Evolutionary conservation across 1,140 invertebrate species (phyloP), one percentile per base, ranked within the genome.

Genomic region (Meloidogyne floridensis): DNA sequence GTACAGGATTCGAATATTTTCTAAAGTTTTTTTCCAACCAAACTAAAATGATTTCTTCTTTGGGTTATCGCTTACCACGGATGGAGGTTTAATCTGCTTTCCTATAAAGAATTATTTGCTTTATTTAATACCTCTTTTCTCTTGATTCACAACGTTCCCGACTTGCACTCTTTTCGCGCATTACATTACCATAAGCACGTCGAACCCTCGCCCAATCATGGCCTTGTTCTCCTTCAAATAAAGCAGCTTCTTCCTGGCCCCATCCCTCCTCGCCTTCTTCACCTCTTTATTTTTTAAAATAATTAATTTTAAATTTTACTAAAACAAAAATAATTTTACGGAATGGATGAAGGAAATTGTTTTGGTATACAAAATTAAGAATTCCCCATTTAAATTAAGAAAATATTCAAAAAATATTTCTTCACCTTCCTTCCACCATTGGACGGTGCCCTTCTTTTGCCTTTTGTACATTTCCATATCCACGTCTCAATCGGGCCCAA

Each of bases 161-260:
- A 71, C 77, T 74, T 5, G 15, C n/a, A 18, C 72, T 79, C 81
- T 87, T 86, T 53, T 84, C 82, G n/a, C 86, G 51, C 74, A 70
- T 77, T 4, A 75, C 84, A 72, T 84, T 86, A 10, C 54, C 65
- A 72, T 85, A 83, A 18, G 78, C 69, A 32, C 84, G 75, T 59
- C 84, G 73, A 18, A 84, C 59, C 20, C 72, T 51, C 2, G 86
- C 80, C 71, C 73, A 72, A 54, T 87, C 59, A 18, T 65, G 59
- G 15, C 59, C 59, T 65, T 65, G 15, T 6, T 65, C 59, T n/a
- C 59, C 59, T 65, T 65, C 59, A 65, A 65, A 65, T 15, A 65
- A 15, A 65, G 59, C 15, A n/a, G 59, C 59, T 8, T 65, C 59
- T 65, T 65, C 59, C n/a, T 65, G 15, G 1, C 15, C 59, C 59